These are phyloP conservation scores for Oscheius myriophilus DNA, from an alignment of 2,888 invertebrate genomes.

Conservation along the genomic window DNA sequence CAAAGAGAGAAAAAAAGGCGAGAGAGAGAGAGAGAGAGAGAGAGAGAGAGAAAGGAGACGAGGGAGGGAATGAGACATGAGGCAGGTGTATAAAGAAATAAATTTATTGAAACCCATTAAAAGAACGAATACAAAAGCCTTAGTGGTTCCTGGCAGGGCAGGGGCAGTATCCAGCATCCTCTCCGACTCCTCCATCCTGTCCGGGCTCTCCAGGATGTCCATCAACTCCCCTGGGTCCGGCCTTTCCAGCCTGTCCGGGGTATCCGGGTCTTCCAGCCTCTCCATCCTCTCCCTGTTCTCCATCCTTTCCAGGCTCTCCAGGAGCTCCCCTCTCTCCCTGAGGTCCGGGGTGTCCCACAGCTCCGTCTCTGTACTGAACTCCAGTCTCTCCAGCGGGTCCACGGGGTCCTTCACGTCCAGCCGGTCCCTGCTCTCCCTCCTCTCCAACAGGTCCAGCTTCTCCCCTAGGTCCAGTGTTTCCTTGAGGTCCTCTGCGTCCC, in stretches of 20 bases:
- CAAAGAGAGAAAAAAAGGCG: too few species aligned
- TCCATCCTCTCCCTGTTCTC: conserved; percentile 13
- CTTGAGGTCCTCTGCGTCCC: conserved; percentile 53
- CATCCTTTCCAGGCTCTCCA: conserved; percentile 25
- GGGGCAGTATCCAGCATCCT: conserved; percentile 25
- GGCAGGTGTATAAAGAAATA: too few species aligned
- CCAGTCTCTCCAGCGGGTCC: conserved; percentile 55
- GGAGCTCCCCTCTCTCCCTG: conserved; percentile 33
- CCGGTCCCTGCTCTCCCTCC: conserved; percentile 43
- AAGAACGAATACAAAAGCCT: too few species aligned
- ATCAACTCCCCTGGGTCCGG: conserved; percentile 40
- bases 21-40: too few species aligned
- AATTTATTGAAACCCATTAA: too few species aligned
- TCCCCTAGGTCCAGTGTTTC: conserved; percentile 55
- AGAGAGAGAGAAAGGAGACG: too few species aligned
- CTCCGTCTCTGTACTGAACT: conserved; percentile 39
- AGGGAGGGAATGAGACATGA: too few species aligned
- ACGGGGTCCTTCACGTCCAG: conserved; percentile 49
- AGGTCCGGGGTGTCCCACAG: conserved; percentile 41
- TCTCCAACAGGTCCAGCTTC: conserved; percentile 55
- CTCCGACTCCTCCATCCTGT: conserved; percentile 42
- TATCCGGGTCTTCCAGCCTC: conserved; percentile 42
- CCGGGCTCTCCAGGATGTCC: conserved; percentile 43
- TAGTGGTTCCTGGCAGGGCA: conserved; percentile 17
- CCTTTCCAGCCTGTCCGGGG: conserved; percentile 41